phyloP scores from a whole-genome alignment of 2,113 vertebrate genomes.

The Pomatorhinus ruficollis region DNA sequence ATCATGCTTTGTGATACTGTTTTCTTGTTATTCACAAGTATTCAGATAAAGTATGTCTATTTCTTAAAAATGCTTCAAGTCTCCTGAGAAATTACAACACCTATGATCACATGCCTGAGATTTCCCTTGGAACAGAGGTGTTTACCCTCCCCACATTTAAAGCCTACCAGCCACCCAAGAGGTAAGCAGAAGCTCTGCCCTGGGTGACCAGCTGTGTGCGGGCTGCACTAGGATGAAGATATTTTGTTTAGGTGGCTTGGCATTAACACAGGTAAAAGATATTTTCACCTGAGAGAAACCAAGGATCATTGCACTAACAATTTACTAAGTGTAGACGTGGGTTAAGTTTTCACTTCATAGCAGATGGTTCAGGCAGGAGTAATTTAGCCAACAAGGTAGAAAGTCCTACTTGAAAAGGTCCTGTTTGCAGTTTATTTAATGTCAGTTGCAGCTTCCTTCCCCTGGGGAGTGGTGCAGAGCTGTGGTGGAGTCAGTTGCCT shows the following conservation, averaged over 20 bases:
- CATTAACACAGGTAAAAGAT: not conserved
- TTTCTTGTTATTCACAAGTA: not conserved
- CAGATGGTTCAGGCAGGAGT: not conserved
- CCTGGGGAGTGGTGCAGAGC: not conserved
- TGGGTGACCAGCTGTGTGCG: not conserved
- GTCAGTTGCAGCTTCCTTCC: not conserved
- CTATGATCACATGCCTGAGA: not conserved
- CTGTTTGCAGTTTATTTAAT: not conserved
- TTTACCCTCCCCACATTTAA: not conserved
- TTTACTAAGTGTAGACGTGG: not conserved
- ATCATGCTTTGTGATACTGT: not conserved
- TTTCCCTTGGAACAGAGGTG: not conserved
- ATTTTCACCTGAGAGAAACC: not conserved
- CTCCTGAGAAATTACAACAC: not conserved
- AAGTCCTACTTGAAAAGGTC: not conserved
- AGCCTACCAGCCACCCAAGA: not conserved
- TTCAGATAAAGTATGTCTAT: not conserved
- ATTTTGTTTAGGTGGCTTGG: not conserved
- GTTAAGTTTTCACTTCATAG: not conserved
- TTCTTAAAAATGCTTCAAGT: not conserved
- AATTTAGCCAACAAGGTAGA: not conserved
- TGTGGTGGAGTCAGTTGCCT: accelerated
- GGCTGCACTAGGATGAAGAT: not conserved
- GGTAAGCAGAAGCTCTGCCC: not conserved
- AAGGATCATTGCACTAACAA: not conserved